A percentile compares a stretch with the other conserved stretches of the same genome.
Conservation (phyloP, 1,140 invertebrate genomes). For the Hermetia illucens region DNA sequence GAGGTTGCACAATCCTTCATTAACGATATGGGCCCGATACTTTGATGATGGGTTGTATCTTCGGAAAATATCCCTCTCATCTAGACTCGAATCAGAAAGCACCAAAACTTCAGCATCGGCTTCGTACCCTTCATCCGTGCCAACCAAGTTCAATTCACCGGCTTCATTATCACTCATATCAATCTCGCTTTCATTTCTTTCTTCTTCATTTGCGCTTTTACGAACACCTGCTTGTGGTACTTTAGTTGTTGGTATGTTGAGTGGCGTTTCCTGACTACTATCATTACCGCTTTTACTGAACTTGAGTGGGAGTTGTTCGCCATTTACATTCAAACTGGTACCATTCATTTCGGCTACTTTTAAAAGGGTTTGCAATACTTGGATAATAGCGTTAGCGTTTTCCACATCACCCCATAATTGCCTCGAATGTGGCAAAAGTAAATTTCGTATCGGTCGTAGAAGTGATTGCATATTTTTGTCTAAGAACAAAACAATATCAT, state of each 20-base stretch:
- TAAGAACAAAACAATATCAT: too few species aligned
- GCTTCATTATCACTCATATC: not conserved
- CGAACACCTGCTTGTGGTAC: too few species aligned
- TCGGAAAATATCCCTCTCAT: constrained; percentile 8
- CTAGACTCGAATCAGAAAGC: constrained; percentile 18
- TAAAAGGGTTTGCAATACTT: constrained; percentile 22
- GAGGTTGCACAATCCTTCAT: constrained; percentile 22
- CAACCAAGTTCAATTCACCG: too few species aligned
- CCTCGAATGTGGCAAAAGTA: too few species aligned
- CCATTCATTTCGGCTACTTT: constrained; percentile 20
- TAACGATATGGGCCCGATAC: constrained; percentile 22
- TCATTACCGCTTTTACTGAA: not conserved
- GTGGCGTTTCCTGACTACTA: too few species aligned
- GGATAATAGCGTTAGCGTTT: constrained; percentile 21
- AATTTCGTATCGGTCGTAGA: too few species aligned
- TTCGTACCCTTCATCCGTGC: constrained; percentile 28
- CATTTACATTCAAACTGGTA: not conserved
- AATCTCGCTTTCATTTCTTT: not conserved
- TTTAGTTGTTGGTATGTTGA: too few species aligned
- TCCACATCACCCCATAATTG: constrained; percentile 22
- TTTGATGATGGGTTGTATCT: constrained; percentile 18
- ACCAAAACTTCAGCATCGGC: constrained; percentile 26
- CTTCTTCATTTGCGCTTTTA: not conserved
- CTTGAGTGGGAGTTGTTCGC: not conserved
- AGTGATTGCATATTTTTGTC: too few species aligned